Base-by-base conservation (phyloP, 2,888 invertebrate genomes). In the Dioctria rufipes region DNA sequence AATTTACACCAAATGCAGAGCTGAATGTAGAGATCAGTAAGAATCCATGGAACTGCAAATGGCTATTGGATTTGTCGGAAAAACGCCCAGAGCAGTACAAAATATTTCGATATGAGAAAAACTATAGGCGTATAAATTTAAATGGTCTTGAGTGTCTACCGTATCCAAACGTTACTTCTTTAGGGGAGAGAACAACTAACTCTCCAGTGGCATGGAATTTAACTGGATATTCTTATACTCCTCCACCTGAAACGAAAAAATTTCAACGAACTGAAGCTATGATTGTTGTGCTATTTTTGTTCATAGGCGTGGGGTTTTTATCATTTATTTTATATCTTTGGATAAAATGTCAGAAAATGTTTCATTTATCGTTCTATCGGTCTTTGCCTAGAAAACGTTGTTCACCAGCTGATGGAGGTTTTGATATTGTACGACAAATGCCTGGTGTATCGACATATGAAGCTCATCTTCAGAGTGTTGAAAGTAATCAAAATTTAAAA, bases 21-120 rank as follows among this genome's bases (percentile, higher is more conserved):
- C 71, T 86, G 40, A 85, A 83, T n/a, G 83, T 88, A 4, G 81
- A 83, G 5, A 86, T 87, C 80, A 87, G 88, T 82, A 85, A 81
- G 2, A 88, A 88, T 85, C 88, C 87, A 0, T 88, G 88, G 88
- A 86, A 87, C 71, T 88, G 88, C 49, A 84, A 86, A 81, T 88
- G 88, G 88, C 66, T 88, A 63, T 84, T 87, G 11, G 85, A 87
- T 25, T 86, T 88, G 46, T 86, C 86, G 0, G 86, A 86, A 46
- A 81, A 83, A 2, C 84, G 86, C 46, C 88, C 88, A 4, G 86
- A 88, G 60, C 84, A 86, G 43, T 88, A 88, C 81, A 86, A 86
- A 0, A 83, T 87, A 0, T 86, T 88, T 65, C 85, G 86, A 46
- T 88, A 88, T 77, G 85, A 87, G 60, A 88, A 88, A 51, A 88